phyloP scores from a whole-genome alignment of 2,113 vertebrate species.

The Cyanocitta stelleri region DNA sequence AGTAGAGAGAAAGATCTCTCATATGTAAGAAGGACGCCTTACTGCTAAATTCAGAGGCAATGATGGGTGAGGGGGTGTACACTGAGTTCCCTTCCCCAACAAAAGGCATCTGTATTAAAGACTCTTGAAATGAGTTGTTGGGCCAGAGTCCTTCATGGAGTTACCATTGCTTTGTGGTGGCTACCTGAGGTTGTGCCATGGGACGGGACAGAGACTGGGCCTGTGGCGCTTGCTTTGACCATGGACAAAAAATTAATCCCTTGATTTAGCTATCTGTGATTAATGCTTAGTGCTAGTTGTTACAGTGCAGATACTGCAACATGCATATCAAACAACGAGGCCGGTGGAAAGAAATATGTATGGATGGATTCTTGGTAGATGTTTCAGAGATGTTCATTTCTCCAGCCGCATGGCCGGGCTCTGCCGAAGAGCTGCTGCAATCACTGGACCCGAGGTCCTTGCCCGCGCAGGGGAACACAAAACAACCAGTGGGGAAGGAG shows the following conservation, averaged over 20 bases:
- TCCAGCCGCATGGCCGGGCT: too few relatives aligned
- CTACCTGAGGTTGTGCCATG: background rate
- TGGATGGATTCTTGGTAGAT: too few relatives aligned
- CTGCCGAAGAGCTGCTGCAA: too few relatives aligned
- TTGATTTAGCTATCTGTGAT: background rate
- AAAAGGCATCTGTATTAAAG: background rate
- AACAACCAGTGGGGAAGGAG: too few relatives aligned
- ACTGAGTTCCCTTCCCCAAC: background rate
- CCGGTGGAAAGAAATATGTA: too few relatives aligned
- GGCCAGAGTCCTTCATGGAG: background rate
- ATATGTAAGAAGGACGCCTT: background rate
- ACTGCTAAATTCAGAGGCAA: background rate
- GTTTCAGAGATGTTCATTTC: too few relatives aligned
- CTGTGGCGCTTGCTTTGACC: background rate
- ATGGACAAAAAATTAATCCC: background rate
- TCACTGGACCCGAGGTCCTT: too few relatives aligned
- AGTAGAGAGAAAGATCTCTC: background rate
- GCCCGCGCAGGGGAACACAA: too few relatives aligned
- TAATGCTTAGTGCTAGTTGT: background rate
- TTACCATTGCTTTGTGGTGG: background rate
- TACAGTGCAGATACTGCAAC: too few relatives aligned
- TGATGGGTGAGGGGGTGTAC: background rate
- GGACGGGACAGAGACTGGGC: background rate
- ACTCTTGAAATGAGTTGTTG: background rate
- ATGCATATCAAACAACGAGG: too few relatives aligned